Conservation (phyloP, 2,113 vertebrate species). For the Perca schrenkii region DNA sequence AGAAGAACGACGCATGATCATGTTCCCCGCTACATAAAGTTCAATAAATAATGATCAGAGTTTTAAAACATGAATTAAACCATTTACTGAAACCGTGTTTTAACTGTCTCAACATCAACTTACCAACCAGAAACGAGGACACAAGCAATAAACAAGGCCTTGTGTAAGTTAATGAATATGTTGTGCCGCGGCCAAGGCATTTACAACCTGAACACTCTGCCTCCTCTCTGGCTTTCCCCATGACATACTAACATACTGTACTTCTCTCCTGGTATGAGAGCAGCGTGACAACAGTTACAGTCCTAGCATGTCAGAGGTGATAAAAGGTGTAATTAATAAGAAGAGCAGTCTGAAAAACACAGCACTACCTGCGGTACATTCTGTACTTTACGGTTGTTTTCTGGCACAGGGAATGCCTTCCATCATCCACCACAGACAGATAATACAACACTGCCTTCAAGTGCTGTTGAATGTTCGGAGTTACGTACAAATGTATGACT, state of each 20-base stretch:
- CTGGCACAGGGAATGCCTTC: neutral
- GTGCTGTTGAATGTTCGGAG: neutral
- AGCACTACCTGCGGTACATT: conserved; percentile 48
- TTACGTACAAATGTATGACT: neutral
- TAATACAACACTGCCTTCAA: neutral
- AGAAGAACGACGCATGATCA: neutral
- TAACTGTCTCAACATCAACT: neutral
- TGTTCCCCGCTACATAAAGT: neutral
- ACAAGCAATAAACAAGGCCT: conserved; percentile 4
- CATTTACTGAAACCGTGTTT: neutral
- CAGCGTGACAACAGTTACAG: neutral
- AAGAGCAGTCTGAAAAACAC: neutral
- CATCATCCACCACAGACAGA: conserved; percentile 1
- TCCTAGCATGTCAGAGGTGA: conserved; percentile 8
- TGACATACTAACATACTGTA: conserved; percentile 19
- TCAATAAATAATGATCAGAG: neutral
- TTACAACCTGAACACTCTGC: conserved; percentile 1
- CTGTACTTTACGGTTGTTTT: conserved; percentile 45
- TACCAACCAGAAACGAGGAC: neutral
- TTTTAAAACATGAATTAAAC: neutral
- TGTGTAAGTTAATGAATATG: conserved; percentile 23
- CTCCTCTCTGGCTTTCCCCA: neutral
- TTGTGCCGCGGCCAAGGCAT: neutral
- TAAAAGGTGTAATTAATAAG: conserved; percentile 32
- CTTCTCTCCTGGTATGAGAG: neutral